These are phyloP conservation scores for Leptopilina syphax DNA, from an alignment of 2,888 invertebrate genomes.

Conservation along the genomic window DNA sequence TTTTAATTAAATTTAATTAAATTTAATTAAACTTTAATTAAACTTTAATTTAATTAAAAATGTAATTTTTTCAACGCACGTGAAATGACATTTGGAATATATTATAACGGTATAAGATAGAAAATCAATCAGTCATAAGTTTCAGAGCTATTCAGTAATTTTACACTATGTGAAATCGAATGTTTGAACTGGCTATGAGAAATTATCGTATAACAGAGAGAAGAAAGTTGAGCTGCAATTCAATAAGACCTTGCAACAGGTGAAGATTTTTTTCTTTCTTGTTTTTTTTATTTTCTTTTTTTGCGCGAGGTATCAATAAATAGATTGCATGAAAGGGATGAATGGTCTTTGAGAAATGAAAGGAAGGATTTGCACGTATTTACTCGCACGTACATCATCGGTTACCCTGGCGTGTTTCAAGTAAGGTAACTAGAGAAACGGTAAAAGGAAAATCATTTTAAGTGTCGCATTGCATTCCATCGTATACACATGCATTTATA, in stretches of 20 bases:
- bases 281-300: too few relatives aligned
- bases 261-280: slow-evolving; percentile 7
- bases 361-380: slow-evolving; percentile 44
- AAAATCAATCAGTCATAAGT: slow-evolving; percentile 11
- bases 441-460: slow-evolving; percentile 47
- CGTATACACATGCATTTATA: background rate
- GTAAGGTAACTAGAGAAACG: slow-evolving; percentile 39
- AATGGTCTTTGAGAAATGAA: slow-evolving; percentile 41
- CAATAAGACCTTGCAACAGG: slow-evolving; percentile 29
- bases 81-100: background rate
- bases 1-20: too few relatives aligned
- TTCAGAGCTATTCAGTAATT: slow-evolving; percentile 22
- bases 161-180: slow-evolving; percentile 18
- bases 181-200: slow-evolving; percentile 17
- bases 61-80: background rate
- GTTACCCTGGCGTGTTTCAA: slow-evolving; percentile 14
- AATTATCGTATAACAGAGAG: slow-evolving; percentile 14
- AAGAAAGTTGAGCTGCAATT: slow-evolving; percentile 28
- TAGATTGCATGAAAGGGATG: slow-evolving; percentile 33
- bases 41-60: too few relatives aligned
- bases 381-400: slow-evolving; percentile 39
- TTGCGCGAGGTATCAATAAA: background rate
- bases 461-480: slow-evolving; percentile 43
- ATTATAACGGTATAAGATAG: background rate
- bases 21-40: too few relatives aligned